Evolutionary conservation across 2,888 invertebrate species (phyloP), one percentile per base, ranked within the genome.

Genomic region (Anoplius nigerrimus): DNA sequence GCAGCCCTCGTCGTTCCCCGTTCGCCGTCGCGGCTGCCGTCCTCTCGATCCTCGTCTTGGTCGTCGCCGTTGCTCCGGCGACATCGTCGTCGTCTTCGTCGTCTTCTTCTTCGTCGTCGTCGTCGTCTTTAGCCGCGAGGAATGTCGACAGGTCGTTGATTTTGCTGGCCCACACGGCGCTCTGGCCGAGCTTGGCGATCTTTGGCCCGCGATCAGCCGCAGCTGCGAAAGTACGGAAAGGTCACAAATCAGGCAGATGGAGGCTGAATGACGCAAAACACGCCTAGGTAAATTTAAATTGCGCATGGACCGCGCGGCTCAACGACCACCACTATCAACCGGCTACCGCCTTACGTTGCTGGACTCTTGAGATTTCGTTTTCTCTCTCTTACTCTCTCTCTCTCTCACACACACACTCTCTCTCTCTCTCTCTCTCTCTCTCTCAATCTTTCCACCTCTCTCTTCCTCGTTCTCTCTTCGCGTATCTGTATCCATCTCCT

Each of bases 271-370:
- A 87, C 85, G 85, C 83, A 84, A 87, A 86, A 84, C 82, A 82
- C 82, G 85, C 82, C 81, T 85, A 85, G 86, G 86, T 87, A 87
- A 88, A 87, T 86, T 87, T 87, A 87, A 88, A 86, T 87, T 82
- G 82, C 81, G 78, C 84, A 74, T 81, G 81, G 80, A 80, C 21
- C 43, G 34, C 34, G 34, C 34, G 34, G 34, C 34, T 34, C 34
- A 34, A 34, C 34, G 34, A 34, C 11, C 34, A 34, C 34, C 34
- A 34, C 34, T 34, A 34, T 48, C 48, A 16, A 48, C 5, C 48
- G 43, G n/a, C 16, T 48, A 18, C 48, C n/a, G 20, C 27, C 18
- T 27, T 55, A n/a, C 20, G 18, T 24, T 11, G 27, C 18, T 55
- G 16, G 20, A 18, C 22, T 21, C 48, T 53, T 22, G 52, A 53